Base-by-base conservation (phyloP, 1,140 invertebrate genomes). In the Zaprionus ornatus region DNA sequence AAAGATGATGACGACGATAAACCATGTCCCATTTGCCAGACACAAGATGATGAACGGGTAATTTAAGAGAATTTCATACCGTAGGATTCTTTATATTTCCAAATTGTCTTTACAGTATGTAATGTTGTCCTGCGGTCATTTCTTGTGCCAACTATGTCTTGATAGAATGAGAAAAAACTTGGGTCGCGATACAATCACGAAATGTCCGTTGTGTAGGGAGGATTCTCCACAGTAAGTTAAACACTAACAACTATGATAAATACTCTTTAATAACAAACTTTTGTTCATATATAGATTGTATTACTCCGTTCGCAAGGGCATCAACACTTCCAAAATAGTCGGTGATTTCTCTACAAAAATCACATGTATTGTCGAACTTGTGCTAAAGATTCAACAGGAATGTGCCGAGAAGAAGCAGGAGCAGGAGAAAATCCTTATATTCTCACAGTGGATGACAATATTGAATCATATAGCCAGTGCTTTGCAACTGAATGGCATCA, bases 341-440 rank as follows among this genome's bases (percentile, higher is more conserved):
- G 96, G 96, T 3, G 94, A 94, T 65, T 94, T 95, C 90, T 97
- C 96, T 0, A 95, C 95, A 2, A 97, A 97, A 94, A 94, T 97
- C 6, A 93, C 95, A 64, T 95, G 93, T n/a, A 94, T 97, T 50
- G 93, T 97, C 3, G 88, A 93, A 57, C 92, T 94, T 54, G 81
- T 97, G 32, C 57, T 95, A 0, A 91, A 94, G 45, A 94, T 97
- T 6, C 93, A 93, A 65, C 79, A 92, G 12, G 76, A 94, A 13
- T 94, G 96, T 61, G 9, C 23, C 15, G 69, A 37, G 0, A 48
- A 77, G 12, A 66, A 74, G 10, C 93, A 94, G 12, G 68, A 74
- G 10, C 93, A 94, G 3, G 85, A 92, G 2, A 97, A 97, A 93
- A 92, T 95, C 12, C 80, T 97, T 1, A 94, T 97, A 9, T 97